A percentile compares a stretch with the other conserved stretches of the same genome.
phyloP scores from a whole-genome alignment of 2,113 vertebrate species.

The Apteryx mantelli region DNA sequence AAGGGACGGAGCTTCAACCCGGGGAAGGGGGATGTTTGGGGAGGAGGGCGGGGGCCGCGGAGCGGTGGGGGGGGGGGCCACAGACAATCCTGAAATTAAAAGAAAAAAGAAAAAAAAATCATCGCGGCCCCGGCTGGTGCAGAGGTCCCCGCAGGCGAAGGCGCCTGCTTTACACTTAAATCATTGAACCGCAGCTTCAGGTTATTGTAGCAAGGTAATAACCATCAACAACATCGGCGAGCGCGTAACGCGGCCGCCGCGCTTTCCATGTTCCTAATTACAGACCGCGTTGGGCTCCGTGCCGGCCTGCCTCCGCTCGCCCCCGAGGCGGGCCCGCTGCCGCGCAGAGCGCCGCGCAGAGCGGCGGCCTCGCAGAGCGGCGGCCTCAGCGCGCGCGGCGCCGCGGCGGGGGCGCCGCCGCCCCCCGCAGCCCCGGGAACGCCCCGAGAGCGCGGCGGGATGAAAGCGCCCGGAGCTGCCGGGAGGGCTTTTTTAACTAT shows the following conservation, averaged over 20 bases:
- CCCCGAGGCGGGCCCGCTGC: too few relatives aligned
- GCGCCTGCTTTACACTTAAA: conserved; percentile 57
- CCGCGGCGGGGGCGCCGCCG: not conserved
- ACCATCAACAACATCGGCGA: conserved; percentile 63
- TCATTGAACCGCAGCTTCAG: conserved; percentile 52
- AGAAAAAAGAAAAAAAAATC: not conserved
- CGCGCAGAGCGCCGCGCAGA: too few relatives aligned
- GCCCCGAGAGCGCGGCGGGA: not conserved
- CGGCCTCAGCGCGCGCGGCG: not conserved
- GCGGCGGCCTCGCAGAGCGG: too few relatives aligned
- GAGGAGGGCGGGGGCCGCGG: conserved; percentile 24
- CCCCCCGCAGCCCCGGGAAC: not conserved
- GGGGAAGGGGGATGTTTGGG: conserved; percentile 59
- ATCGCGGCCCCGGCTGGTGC: not conserved
- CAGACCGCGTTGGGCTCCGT: too few relatives aligned
- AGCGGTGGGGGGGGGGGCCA: not conserved
- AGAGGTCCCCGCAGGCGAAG: not conserved
- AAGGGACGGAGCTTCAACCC: conserved; percentile 71
- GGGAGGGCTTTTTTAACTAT: not conserved
- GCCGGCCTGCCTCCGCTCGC: too few relatives aligned
- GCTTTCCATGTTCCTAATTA: too few relatives aligned
- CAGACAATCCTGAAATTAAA: conserved; percentile 42
- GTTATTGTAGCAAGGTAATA: conserved; percentile 64
- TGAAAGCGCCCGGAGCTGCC: not conserved
- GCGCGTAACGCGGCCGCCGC: not conserved